Evolutionary conservation across 2,888 invertebrate genomes (phyloP).

Genomic region (Nomada ruficornis): DNA sequence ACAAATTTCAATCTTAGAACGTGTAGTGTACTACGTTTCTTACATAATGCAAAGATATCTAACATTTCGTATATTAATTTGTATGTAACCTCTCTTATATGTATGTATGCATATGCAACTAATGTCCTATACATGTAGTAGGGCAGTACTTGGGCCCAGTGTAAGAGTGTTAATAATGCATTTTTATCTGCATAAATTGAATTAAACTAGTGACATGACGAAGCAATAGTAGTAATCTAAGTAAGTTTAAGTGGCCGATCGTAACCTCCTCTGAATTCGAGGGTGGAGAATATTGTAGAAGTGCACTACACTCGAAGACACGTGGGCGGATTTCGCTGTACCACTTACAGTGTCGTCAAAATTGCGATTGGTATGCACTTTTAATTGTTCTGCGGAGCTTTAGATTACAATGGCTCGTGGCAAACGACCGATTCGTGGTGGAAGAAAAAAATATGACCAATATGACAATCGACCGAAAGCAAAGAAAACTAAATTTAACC

Average conservation of each 20-base stretch:
- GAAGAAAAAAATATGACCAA: slow-evolving; percentile 74
- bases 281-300: no score
- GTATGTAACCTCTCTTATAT: background rate
- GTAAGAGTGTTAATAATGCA: background rate
- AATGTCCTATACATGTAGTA: no score
- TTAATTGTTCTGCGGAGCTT: slow-evolving; percentile 7
- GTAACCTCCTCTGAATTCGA: no score
- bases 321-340: slow-evolving; percentile 20
- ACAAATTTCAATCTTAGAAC: slow-evolving; percentile 6
- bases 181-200: no score
- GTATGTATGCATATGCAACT: no score
- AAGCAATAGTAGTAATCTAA: no score
- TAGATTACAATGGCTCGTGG: slow-evolving; percentile 72
- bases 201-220: no score
- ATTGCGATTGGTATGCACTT: background rate
- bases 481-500: slow-evolving; percentile 80
- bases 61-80: background rate
- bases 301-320: background rate
- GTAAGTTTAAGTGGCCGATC: no score
- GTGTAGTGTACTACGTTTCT: background rate
- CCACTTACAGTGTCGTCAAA: background rate
- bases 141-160: no score
- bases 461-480: slow-evolving; percentile 67
- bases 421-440: slow-evolving; percentile 74
- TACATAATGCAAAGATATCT: background rate